Conservation (phyloP, 2,113 vertebrate species). For the Recurvirostra avosetta region DNA sequence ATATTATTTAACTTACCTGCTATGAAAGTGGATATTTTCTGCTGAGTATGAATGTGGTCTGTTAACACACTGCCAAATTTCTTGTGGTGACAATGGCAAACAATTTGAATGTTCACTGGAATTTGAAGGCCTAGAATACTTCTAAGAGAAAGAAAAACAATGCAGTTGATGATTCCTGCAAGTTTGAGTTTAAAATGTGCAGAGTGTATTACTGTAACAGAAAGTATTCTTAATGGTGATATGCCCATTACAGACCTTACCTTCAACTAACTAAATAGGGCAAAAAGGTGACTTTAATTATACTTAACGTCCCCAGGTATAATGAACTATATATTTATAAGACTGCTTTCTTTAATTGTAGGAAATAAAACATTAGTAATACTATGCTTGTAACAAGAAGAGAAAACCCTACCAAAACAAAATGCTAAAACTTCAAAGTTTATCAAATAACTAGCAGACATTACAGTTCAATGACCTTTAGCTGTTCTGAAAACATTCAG, state of each 20-base stretch:
- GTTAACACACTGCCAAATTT: constrained; percentile 73
- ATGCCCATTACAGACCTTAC: background rate
- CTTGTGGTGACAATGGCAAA: constrained; percentile 53
- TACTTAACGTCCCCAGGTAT: background rate
- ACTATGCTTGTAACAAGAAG: constrained; percentile 29
- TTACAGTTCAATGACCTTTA: constrained; percentile 65
- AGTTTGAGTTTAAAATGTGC: background rate
- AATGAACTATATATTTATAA: background rate
- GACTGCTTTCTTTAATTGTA: background rate
- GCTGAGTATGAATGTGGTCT: constrained; percentile 42
- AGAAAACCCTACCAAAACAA: constrained; percentile 47
- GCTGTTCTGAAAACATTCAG: constrained; percentile 75
- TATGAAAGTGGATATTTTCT: constrained; percentile 30
- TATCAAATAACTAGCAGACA: constrained; percentile 74
- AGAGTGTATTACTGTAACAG: background rate
- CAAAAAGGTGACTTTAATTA: background rate
- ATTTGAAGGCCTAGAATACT: constrained; percentile 36
- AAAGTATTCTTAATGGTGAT: background rate
- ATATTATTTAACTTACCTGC: constrained; percentile 69
- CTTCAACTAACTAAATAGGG: background rate
- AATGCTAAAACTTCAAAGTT: constrained; percentile 75
- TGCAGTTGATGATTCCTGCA: background rate
- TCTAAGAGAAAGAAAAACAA: background rate
- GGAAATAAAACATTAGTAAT: constrained; percentile 36
- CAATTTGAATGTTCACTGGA: constrained; percentile 26